Evolutionary conservation across 1,140 invertebrate species (phyloP).

Genomic region (Piezodorus guildinii): DNA sequence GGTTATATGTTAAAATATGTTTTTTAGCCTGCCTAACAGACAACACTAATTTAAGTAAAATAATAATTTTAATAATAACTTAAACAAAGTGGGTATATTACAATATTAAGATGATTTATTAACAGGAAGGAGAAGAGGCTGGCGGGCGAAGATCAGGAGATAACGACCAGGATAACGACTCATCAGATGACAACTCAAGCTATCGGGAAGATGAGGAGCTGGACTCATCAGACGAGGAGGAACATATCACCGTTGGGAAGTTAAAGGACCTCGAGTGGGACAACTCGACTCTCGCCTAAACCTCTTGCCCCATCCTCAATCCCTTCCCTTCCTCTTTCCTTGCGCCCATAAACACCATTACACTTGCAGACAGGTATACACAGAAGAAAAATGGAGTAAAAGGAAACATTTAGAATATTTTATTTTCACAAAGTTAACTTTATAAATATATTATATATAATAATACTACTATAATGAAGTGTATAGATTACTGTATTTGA

Average conservation of each 20-base stretch:
- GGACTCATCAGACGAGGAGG: conserved; percentile 42
- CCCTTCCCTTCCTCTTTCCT: background rate
- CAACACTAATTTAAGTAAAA: too few relatives aligned
- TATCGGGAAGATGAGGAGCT: conserved; percentile 32
- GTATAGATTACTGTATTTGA: conserved; percentile 12
- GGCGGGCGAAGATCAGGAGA: conserved; percentile 24
- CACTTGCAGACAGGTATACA: conserved; percentile 12
- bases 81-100: too few relatives aligned
- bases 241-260: conserved; percentile 32
- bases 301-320: background rate
- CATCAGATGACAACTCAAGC: conserved; percentile 39
- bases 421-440: conserved; percentile 16
- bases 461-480: conserved; percentile 11
- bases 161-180: conserved; percentile 38
- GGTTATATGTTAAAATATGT: too few relatives aligned
- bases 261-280: conserved; percentile 48
- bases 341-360: background rate
- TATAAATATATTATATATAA: conserved; percentile 15
- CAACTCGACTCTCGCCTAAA: conserved; percentile 45
- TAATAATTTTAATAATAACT: too few relatives aligned
- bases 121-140: conserved; percentile 23
- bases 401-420: conserved; percentile 16
- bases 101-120: background rate
- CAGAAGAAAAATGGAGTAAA: conserved; percentile 10
- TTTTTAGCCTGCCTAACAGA: too few relatives aligned